Evolutionary conservation across 2,888 invertebrate genomes (phyloP).

Genomic region (Cheilosia vulpina): DNA sequence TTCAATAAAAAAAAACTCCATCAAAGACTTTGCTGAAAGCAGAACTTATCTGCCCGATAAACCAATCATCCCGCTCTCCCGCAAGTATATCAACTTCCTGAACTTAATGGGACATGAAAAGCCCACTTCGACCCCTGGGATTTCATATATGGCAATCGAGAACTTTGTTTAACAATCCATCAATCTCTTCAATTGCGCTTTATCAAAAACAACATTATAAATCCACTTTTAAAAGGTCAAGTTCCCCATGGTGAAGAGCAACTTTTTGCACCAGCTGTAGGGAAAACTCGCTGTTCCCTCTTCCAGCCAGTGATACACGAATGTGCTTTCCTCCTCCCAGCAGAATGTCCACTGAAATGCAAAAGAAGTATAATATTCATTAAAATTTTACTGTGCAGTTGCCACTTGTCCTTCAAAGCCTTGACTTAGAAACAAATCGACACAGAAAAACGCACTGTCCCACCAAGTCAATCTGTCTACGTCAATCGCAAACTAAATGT

Average conservation of each 20-base stretch:
- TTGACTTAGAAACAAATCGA: slow-evolving; percentile 25
- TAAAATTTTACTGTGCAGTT: slow-evolving; percentile 38
- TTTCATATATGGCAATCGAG: background rate
- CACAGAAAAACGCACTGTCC: slow-evolving; percentile 11
- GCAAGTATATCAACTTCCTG: no score
- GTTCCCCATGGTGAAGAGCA: slow-evolving; percentile 7
- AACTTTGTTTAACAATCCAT: slow-evolving; percentile 58
- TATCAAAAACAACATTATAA: background rate
- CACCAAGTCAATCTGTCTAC: background rate
- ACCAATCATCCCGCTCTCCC: no score
- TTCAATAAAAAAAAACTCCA: no score
- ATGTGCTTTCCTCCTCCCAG: slow-evolving; percentile 3
- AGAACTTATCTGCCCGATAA: no score
- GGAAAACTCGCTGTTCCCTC: background rate
- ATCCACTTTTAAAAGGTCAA: slow-evolving; percentile 38
- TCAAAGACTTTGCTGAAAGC: no score
- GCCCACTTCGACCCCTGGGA: no score
- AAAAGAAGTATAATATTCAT: slow-evolving; percentile 21
- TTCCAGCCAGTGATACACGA: background rate
- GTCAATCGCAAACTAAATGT: slow-evolving; percentile 24
- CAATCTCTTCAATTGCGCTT: slow-evolving; percentile 30
- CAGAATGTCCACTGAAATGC: background rate
- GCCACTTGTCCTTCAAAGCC: slow-evolving; percentile 6
- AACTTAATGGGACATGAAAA: no score
- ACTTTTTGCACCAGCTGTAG: slow-evolving; percentile 30